These are phyloP conservation scores for Acipenser oxyrinchus DNA, from an alignment of 2,797 vertebrate species.

Conservation along the genomic window DNA sequence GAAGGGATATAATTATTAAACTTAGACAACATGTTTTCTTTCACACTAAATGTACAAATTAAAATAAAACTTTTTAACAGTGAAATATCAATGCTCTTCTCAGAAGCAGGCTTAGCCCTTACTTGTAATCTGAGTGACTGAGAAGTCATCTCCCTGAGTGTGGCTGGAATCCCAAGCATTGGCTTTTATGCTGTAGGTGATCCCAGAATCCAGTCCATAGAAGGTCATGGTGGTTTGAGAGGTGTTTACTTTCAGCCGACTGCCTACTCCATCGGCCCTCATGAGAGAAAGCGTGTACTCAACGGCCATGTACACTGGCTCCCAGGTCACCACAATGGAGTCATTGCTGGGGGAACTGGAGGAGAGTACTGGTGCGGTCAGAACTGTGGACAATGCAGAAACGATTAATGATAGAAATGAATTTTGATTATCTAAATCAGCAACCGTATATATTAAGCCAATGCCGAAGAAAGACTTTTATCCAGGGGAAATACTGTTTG, in stretches of 20 bases:
- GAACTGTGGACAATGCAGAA: constrained; percentile 48
- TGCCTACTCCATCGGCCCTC: constrained; percentile 56
- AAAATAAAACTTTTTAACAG: too few species aligned
- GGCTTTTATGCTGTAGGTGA: constrained; percentile 61
- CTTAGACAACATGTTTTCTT: too few species aligned
- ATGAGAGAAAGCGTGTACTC: constrained; percentile 65
- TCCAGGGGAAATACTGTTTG: too few species aligned
- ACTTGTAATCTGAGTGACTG: constrained; percentile 77
- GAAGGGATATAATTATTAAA: too few species aligned
- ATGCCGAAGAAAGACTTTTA: too few species aligned
- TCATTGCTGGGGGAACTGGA: constrained; percentile 60
- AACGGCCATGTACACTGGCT: constrained; percentile 50
- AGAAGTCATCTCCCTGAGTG: constrained; percentile 65
- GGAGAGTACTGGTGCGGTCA: constrained; percentile 63
- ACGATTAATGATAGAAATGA: too few species aligned
- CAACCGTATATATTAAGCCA: too few species aligned
- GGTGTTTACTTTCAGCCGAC: constrained; percentile 58
- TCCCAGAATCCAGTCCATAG: constrained; percentile 63
- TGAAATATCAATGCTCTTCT: too few species aligned
- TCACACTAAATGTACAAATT: too few species aligned
- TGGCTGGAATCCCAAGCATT: constrained; percentile 69
- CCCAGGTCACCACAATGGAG: constrained; percentile 70
- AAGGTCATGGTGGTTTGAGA: constrained; percentile 55
- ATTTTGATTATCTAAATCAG: too few species aligned
- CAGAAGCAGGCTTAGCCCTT: constrained; percentile 38